Evolutionary conservation across 2,888 invertebrate genomes (phyloP), one percentile per base, ranked within the genome.

Genomic region (Nemapogon koenigi): DNA sequence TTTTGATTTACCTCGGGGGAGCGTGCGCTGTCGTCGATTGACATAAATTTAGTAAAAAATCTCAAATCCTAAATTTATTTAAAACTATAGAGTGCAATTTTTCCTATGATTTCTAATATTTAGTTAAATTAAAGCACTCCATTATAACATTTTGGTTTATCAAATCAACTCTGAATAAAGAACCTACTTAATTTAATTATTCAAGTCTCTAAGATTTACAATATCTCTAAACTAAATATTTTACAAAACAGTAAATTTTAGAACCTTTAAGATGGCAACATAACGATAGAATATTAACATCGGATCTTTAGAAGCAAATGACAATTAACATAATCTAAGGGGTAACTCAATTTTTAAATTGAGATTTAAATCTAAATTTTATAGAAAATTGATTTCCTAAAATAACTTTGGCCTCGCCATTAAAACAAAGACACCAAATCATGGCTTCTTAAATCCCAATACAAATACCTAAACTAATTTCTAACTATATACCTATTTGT

Each of bases 1-100:
- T 78, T 78, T 75, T 70, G 64, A 62, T 76, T 73, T 71, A 67
- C 61, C 36, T 69, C 67, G 60, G 75, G 75, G 76, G 76, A 71
- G 72, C 70, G 75, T 75, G 75, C 72, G 52, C 67, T 52, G 59
- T 65, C 57, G 62, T 67, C 52, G 58, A 64, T 64, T 63, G 55
- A 68, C 62, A 57, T 67, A 59, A 64, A 71, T 65, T 72, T 60
- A 70, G 60, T 70, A 66, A 62, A 26, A 70, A 68, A 68, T 65
- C 59, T 75, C 71, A 68, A 72, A 73, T 72, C 61, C 72, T 73
- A 72, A n/a, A 66, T 55, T 59, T 58, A 58, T 55, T 65, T 57
- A 57, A 53, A 62, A 61, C 68, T 70, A 72, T 62, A 49, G 72
- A 75, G 75, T 76, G 76, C 73, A 57, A 55, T 59, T 52, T n/a